Evolutionary conservation across 2,113 vertebrate genomes (phyloP), one percentile per base, ranked within the genome.

Genomic region (Sander vitreus): DNA sequence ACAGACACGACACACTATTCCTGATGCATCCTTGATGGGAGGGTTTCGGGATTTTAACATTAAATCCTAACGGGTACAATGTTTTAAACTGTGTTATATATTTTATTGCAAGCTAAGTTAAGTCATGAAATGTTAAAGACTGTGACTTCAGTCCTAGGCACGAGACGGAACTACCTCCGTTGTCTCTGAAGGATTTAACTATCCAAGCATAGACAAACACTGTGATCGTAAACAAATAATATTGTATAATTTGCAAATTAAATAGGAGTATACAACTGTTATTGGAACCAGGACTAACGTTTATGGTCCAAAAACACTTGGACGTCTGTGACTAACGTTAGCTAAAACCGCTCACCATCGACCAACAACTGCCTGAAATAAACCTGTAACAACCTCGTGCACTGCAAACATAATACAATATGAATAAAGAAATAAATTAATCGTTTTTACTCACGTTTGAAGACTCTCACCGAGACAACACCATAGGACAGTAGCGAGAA

Each of bases 361-460:
- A 36, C 47, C 25, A 47, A 68, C 64, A 62, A 57, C 69, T 30
- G 25, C 51, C 51, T 36, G 8, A n/a, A 50, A 80, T 67, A 6
- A n/a, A 73, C 36, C 25, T 43, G 33, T 27, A 77, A 51, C 36
- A 57, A n/a, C 6, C 18, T 27, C 1, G 8, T 53, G n/a, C 36
- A 33, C 2, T 21, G 15, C 7, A 63, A 18, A 60, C n/a, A 19
- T 65, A 62, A 3, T 12, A 57, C 53, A 16, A 57, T 43, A 25
- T 2, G 23, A 79, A 66, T 19, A 50, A 30, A 55, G 2, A 7
- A 13, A 5, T 10, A 19, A 6, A 11, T 15, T 0, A 0, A 45
- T 50, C 6, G 19, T 48, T 55, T 60, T n/a, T 73, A 94, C 94
- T 95, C 82, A 96, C 95, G 92, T 91, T 82, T 78, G 57, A 69